Conservation (phyloP, 2,113 vertebrate genomes). For the Melozone crissalis region DNA sequence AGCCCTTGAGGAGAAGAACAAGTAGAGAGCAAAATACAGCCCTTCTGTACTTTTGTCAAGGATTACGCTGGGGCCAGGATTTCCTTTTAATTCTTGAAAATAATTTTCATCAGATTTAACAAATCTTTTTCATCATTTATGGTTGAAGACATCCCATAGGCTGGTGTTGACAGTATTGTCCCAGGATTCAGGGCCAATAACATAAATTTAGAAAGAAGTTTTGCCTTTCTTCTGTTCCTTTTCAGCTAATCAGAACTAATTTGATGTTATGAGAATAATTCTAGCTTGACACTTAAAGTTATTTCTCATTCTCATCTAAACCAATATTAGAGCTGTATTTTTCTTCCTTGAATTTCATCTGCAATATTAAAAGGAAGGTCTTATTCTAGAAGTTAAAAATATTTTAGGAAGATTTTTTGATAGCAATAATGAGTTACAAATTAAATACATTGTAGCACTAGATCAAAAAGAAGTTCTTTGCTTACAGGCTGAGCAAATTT, state of each 20-base stretch:
- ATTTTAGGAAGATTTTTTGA: slow-evolving; percentile 9
- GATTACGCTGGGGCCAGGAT: background rate
- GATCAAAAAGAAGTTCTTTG: slow-evolving; percentile 21
- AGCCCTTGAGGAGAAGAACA: background rate
- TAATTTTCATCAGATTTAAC: slow-evolving; percentile 17
- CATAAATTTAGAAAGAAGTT: background rate
- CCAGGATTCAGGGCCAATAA: background rate
- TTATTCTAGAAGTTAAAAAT: background rate
- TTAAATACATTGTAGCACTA: background rate
- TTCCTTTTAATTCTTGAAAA: slow-evolving; percentile 4
- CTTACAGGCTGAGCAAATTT: slow-evolving; percentile 31
- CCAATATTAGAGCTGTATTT: background rate
- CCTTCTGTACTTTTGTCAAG: background rate
- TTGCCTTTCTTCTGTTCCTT: slow-evolving; percentile 7
- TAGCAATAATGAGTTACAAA: background rate
- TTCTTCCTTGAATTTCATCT: background rate
- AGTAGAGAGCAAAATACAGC: background rate
- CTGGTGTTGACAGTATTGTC: background rate
- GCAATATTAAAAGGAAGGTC: background rate
- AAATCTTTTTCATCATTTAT: background rate
- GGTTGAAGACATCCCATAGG: background rate
- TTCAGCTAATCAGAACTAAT: slow-evolving; percentile 42
- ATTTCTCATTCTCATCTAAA: background rate
- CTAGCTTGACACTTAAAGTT: background rate
- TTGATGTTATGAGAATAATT: slow-evolving; percentile 8